These are phyloP conservation scores for Agrotis ipsilon DNA, from an alignment of 2,888 invertebrate genomes.

Conservation along the genomic window DNA sequence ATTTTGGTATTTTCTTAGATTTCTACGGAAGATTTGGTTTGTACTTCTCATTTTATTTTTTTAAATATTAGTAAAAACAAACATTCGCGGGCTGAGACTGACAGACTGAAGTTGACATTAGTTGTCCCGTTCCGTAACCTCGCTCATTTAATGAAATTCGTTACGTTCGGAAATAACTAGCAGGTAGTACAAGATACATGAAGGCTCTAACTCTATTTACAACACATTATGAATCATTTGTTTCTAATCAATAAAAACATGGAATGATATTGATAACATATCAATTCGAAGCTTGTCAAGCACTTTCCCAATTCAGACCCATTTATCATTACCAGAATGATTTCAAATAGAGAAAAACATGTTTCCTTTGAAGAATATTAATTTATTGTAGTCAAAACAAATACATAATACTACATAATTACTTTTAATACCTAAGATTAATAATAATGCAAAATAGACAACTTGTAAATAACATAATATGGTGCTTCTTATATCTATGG, in stretches of 20 bases:
- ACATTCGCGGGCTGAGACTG: slow-evolving; percentile 49
- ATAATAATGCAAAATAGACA: slow-evolving; percentile 73
- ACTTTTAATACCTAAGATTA: slow-evolving; percentile 74
- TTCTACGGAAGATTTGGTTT: slow-evolving; percentile 43
- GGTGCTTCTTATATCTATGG: slow-evolving; percentile 70
- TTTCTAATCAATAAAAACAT: neutral
- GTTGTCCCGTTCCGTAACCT: slow-evolving; percentile 22
- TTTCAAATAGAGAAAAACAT: neutral
- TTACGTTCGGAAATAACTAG: slow-evolving; percentile 31
- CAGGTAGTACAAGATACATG: too few relatives aligned
- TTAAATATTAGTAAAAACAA: slow-evolving; percentile 21
- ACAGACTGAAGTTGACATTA: slow-evolving; percentile 5
- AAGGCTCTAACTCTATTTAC: neutral
- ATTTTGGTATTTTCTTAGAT: slow-evolving; percentile 50
- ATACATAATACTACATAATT: slow-evolving; percentile 79
- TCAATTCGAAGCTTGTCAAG: neutral
- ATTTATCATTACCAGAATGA: neutral
- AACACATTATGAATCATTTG: slow-evolving; percentile 15
- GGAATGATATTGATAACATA: neutral
- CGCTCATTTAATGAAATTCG: neutral
- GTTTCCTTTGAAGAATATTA: slow-evolving; percentile 70
- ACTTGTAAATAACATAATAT: slow-evolving; percentile 75
- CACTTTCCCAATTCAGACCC: neutral
- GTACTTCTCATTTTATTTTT: slow-evolving; percentile 35
- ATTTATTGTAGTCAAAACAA: slow-evolving; percentile 80